Evolutionary conservation across 2,797 vertebrate species (phyloP).

Genomic region (Myoxocephalus aenaeus): DNA sequence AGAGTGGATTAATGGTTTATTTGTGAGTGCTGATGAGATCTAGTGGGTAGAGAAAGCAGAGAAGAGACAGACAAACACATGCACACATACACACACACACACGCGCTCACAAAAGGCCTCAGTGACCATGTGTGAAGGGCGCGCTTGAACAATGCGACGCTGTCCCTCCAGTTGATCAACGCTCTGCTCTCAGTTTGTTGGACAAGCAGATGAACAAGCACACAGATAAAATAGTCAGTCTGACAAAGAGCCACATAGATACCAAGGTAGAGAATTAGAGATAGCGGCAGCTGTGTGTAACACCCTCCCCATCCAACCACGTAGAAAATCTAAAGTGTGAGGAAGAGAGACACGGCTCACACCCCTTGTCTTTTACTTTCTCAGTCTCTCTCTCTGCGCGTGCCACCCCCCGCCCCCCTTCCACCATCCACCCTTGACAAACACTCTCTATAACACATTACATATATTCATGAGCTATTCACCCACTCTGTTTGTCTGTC

Average conservation of each 20-base stretch:
- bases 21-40: constrained; percentile 54
- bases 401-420: constrained; percentile 5
- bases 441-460: constrained; percentile 53
- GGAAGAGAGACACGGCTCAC: background rate
- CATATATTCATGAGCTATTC: constrained; percentile 67
- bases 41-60: constrained; percentile 29
- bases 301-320: background rate
- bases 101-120: constrained; percentile 29
- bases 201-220: constrained; percentile 54
- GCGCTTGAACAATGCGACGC: constrained; percentile 1
- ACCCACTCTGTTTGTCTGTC: constrained; percentile 54
- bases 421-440: constrained; percentile 41
- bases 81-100: constrained; percentile 6
- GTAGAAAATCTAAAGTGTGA: constrained; percentile 24
- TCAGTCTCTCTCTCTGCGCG: background rate
- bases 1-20: constrained; percentile 73
- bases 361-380: constrained; percentile 33
- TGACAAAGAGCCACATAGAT: constrained; percentile 33
- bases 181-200: constrained; percentile 42
- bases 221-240: constrained; percentile 29
- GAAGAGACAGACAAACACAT: constrained; percentile 25
- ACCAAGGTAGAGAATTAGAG: constrained; percentile 5
- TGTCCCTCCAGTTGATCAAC: constrained; percentile 46
- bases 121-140: constrained; percentile 67
- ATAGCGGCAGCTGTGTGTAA: constrained; percentile 14